Evolutionary conservation across 2,888 invertebrate species (phyloP), one percentile per base, ranked within the genome.

Genomic region (Desoria tigrina): DNA sequence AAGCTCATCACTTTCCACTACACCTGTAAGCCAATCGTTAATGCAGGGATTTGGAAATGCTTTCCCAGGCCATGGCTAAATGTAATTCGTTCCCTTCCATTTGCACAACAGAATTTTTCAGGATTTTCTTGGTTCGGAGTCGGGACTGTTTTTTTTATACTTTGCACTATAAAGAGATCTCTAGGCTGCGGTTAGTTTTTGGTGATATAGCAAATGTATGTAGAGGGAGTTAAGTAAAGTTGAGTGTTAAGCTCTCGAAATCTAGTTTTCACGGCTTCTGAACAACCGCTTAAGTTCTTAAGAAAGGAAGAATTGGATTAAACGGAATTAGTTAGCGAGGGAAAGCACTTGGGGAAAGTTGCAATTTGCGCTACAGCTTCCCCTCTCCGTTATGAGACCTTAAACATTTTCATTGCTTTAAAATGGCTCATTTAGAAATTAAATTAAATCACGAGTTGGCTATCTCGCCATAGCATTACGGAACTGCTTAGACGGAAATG

Each of bases 381-480:
- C 9, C 39, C 39, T 45, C 45, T 45, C 45, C n/a, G 7, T 21
- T 45, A 9, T 6, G 32, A 32, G 11, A 11, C 45, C 6, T 45
- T 4, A 45, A 16, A n/a, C 7, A 45, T 6, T 45, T 18, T 45
- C 45, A 45, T 45, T 45, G 45, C 21, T 45, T 16, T 6, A 6
- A 45, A 45, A 45, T 45, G 45, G 45, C 45, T 45, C 45, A 45
- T 45, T 45, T 45, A 16, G 45, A 16, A 45, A 45, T 16, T 9
- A 45, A 45, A 45, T 45, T 6, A 45, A 6, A 45, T 45, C 45
- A 45, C 45, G 45, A 45, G 45, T 45, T 21, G 21, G 16, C 45
- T 45, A n/a, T 45, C 45, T 32, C 11, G 32, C 32, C 11, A 11
- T 32, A 32, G 32, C 6, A 32, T 32, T 32, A 4, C 4, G 4